Evolutionary conservation across 2,888 invertebrate genomes (phyloP), one percentile per base, ranked within the genome.

Genomic region (Drosophila paramelanica): DNA sequence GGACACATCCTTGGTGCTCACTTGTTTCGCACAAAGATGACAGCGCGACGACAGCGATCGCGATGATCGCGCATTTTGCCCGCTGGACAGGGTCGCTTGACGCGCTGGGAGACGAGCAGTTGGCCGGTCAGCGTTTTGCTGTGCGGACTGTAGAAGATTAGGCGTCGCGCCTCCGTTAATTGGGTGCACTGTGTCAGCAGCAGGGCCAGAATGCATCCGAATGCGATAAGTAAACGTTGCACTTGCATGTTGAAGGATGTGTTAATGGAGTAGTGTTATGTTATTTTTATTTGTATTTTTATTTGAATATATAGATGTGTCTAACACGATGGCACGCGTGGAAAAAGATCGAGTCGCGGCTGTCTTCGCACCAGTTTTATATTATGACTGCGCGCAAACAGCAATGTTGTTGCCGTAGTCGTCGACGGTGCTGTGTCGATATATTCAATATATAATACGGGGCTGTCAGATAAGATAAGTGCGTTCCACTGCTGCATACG

Each of bases 51-150:
- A 58, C 91, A 91, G 6, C 89, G 88, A 74, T 90, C 82, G 5
- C 90, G 89, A 68, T 91, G 89, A 61, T 91, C 91, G 1, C 90
- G 78, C 80, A 88, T 85, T 62, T 84, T 81, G 0, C 91, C 91
- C 7, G 61, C 70, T 4, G 89, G 89, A 61, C 91, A 91, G 4
- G 90, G 88, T 1, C 72, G 74, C 20, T 65, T 72, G 4, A 76
- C 31, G 8, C 77, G 72, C 1, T 50, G 56, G 5, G 89, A 88
- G 5, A 87, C 64, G 23, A 91, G 77, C 38, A 91, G 72, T 67
- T 91, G 91, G 13, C 90, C 74, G 3, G 76, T 82, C 0, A 81
- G 64, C 1, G 91, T 71, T 4, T 60, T 77, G 7, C 80, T 78
- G 2, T 68, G 56, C 11, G 72, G 73, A 57, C 72, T 86, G 56